phyloP scores from a whole-genome alignment of 2,888 invertebrate genomes.

The Priocnemis perturbator region DNA sequence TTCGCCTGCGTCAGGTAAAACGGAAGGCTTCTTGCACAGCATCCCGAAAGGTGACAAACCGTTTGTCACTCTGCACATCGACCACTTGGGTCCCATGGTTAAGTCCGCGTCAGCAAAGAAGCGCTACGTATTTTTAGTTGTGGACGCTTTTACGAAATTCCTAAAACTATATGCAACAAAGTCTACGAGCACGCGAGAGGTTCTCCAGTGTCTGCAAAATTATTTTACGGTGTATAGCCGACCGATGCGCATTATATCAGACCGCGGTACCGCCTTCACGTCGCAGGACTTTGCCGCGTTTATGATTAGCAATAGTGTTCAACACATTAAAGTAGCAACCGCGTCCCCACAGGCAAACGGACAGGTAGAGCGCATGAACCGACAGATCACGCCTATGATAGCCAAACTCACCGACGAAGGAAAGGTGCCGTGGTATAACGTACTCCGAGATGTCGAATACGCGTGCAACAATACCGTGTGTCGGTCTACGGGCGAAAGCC shows the following conservation, averaged over 20 bases:
- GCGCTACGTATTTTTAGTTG: slow-evolving; percentile 53
- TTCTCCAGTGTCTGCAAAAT: slow-evolving; percentile 39
- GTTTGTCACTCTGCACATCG: slow-evolving; percentile 9
- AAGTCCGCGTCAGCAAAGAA: slow-evolving; percentile 18
- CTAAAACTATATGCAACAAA: slow-evolving; percentile 51
- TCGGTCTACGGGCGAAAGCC: not conserved
- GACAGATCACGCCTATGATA: slow-evolving; percentile 2
- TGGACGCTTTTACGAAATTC: slow-evolving; percentile 61
- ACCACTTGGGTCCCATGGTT: slow-evolving; percentile 3
- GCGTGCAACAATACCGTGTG: not conserved
- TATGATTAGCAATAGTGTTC: slow-evolving; percentile 36
- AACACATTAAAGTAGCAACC: slow-evolving; percentile 54
- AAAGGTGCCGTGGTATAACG: not conserved
- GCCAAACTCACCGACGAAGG: not conserved
- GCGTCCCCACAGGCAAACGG: slow-evolving; percentile 61
- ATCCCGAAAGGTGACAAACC: not conserved
- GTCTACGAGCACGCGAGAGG: slow-evolving; percentile 38
- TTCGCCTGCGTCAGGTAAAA: not conserved
- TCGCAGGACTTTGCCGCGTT: slow-evolving; percentile 51
- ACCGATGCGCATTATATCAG: too few species aligned
- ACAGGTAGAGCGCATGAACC: slow-evolving; percentile 54
- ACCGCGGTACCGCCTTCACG: slow-evolving; percentile 59
- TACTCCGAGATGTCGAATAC: not conserved
- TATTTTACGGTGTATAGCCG: too few species aligned
- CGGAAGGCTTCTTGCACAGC: not conserved